Base-by-base conservation (phyloP, 2,797 vertebrate species). In the Gallinago solitaria region DNA sequence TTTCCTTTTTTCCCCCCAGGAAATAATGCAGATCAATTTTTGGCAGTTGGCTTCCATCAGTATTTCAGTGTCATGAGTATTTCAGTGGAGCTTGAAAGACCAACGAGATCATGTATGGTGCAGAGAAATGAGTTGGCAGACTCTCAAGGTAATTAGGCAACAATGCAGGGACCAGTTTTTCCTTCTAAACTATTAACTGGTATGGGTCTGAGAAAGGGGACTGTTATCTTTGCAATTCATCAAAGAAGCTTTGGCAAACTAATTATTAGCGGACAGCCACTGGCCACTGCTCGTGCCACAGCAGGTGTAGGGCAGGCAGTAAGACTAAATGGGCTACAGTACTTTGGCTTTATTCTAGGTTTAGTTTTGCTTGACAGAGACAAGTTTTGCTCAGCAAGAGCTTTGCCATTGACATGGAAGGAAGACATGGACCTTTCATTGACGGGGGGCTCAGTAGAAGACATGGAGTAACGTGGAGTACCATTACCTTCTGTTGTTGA, bases 71-170 rank as follows among this genome's bases (percentile, higher is more conserved):
- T 33, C 9, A 12, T 9, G 60, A 56, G 14, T 48, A 24, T 68
- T 92, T 86, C 73, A 71, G 83, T 17, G 59, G 67, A 68, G 37
- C 53, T 80, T 89, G 89, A 15, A 76, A 71, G 67, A 24, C 21
- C 60, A 54, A 41, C 15, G 19, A 64, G 63, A 63, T 86, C 79
- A 23, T 65, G 8, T 25, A 14, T n/a, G 83, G 63, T 88, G 37
- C 79, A 76, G 48, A 41, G 37, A 86, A 71, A 82, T 35, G 88
- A 83, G 25, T 25, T 95, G 91, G 90, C 63, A 93, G 81, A 7
- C 17, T 54, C 65, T 60, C 32, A 18, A 67, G 65, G 15, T 71
- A 45, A 90, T 93, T 51, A 86, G 65, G 78, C 63, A 75, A 53
- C 75, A 80, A 30, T 5, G 27, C 50, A 73, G 64, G 64, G 21